Evolutionary conservation across 1,140 invertebrate genomes (phyloP).

Genomic region (Drosophila sechellia): DNA sequence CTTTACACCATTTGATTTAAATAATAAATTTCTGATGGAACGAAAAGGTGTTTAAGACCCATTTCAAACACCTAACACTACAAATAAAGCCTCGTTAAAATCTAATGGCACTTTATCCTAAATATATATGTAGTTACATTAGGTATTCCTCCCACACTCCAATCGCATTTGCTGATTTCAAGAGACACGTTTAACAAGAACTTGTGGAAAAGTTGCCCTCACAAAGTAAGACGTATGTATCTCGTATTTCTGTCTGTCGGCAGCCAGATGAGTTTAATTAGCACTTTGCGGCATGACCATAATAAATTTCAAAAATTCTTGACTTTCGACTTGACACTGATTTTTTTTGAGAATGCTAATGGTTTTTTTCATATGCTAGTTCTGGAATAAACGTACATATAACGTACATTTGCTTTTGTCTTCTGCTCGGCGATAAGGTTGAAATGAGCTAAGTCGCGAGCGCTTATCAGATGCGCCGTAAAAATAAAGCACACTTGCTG

Average conservation of each 20-base stretch:
- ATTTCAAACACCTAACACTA: background rate
- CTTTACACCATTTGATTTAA: background rate
- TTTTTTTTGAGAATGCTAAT: conserved; percentile 17
- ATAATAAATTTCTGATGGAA: background rate
- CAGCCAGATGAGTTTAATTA: conserved; percentile 62
- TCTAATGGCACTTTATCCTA: conserved; percentile 1
- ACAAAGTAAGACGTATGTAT: conserved; percentile 20
- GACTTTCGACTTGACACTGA: conserved; percentile 42
- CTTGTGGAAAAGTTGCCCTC: conserved; percentile 19
- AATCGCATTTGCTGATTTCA: conserved; percentile 26
- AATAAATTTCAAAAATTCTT: conserved; percentile 31
- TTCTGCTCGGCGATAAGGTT: conserved; percentile 50
- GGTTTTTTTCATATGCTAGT: conserved; percentile 26
- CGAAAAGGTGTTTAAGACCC: conserved; percentile 1
- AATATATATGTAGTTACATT: conserved; percentile 1
- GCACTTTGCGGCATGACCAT: conserved; percentile 55
- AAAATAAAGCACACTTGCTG: conserved; percentile 27
- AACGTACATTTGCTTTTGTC: conserved; percentile 17
- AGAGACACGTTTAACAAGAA: conserved; percentile 6
- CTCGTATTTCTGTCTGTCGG: conserved; percentile 9
- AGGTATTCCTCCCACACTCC: conserved; percentile 3
- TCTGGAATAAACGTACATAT: conserved; percentile 28
- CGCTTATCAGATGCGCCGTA: conserved; percentile 56
- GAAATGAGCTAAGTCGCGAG: conserved; percentile 30
- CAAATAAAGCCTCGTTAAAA: background rate